phyloP scores from a whole-genome alignment of 37 sponge, comb jelly and placozoan species.

The Cliona cf. orientalis region DNA sequence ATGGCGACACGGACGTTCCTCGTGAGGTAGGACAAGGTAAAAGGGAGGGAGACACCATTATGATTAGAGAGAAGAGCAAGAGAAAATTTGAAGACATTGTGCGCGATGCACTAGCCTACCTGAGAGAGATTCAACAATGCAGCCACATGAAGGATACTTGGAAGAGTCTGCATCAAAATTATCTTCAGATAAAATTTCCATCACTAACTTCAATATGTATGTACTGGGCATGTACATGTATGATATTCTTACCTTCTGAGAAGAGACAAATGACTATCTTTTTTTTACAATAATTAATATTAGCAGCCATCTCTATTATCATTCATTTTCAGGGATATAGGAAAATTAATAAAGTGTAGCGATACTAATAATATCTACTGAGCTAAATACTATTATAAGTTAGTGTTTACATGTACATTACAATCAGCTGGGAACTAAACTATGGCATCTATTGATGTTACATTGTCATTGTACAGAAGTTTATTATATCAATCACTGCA shows the following conservation, averaged over 20 bases:
- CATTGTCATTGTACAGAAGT: no score
- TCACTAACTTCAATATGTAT: neutral
- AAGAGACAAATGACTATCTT: no score
- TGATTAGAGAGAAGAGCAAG: neutral
- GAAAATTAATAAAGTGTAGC: no score
- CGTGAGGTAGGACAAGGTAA: constrained; percentile 34
- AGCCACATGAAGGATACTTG: neutral
- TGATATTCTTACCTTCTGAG: constrained; percentile 60
- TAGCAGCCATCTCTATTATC: no score
- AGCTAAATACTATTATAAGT: no score
- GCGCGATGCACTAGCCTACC: neutral
- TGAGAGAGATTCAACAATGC: constrained; percentile 18
- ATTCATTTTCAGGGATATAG: no score
- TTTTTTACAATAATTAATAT: no score
- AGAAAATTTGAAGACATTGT: neutral
- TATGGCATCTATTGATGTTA: no score
- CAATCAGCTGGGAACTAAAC: no score
- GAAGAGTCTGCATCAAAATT: neutral
- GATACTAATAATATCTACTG: no score
- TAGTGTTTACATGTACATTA: no score
- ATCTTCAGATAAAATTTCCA: neutral
- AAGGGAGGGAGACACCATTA: neutral
- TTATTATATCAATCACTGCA: no score
- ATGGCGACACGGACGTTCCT: constrained; percentile 36
- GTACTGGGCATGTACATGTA: neutral